These are phyloP conservation scores for Myxocyprinus asiaticus DNA, from an alignment of 2,113 vertebrate genomes.

Conservation along the genomic window DNA sequence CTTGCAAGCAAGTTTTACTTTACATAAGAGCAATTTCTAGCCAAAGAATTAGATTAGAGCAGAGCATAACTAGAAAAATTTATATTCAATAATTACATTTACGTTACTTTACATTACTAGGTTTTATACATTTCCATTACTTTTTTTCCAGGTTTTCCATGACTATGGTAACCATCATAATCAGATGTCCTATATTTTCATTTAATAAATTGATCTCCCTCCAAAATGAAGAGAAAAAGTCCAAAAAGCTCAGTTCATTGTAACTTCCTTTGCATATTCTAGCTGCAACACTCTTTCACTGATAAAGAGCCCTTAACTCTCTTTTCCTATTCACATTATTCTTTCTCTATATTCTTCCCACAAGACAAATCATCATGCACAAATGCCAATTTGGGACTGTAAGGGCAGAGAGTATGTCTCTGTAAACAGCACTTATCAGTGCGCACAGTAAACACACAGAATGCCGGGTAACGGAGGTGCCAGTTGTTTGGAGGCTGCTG, in stretches of 20 bases:
- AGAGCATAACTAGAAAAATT: no score
- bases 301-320: slow-evolving; percentile 60
- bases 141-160: no score
- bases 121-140: no score
- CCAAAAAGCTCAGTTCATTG: no score
- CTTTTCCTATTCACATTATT: slow-evolving; percentile 44
- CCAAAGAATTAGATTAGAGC: no score
- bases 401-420: slow-evolving; percentile 35
- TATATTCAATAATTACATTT: no score
- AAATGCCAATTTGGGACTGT: slow-evolving; percentile 62
- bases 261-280: slow-evolving; percentile 50
- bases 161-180: no score
- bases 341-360: slow-evolving; percentile 5
- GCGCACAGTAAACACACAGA: slow-evolving; percentile 31
- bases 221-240: background rate
- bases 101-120: no score
- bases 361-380: slow-evolving; percentile 56
- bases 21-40: no score
- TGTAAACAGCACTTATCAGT: slow-evolving; percentile 50
- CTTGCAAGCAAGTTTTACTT: no score
- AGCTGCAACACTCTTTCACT: slow-evolving; percentile 48
- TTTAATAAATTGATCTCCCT: no score
- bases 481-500: slow-evolving; percentile 29
- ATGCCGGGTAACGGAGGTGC: slow-evolving; percentile 39
- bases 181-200: slow-evolving; percentile 49